Base-by-base conservation (phyloP, 2,113 vertebrate species). In the Cyanistes caeruleus region DNA sequence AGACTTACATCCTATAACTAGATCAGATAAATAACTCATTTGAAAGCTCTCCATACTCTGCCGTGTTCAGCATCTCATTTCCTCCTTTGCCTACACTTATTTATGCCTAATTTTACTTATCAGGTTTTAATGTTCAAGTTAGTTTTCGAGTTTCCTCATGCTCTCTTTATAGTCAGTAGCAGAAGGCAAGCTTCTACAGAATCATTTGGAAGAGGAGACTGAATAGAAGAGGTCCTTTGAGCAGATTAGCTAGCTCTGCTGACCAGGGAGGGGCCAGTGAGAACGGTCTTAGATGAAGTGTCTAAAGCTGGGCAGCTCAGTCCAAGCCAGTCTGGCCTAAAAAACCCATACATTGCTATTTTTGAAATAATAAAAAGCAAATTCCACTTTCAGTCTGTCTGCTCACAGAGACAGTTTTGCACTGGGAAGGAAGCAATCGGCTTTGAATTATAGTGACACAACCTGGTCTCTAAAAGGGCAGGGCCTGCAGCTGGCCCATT, bases 361-460 rank as follows among this genome's bases (percentile, higher is more conserved):
- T 84, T 90, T 84, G 17, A 60, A 90, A 95, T 72, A 93, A 93
- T 19, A 69, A 87, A 93, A 91, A 43, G 49, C 49, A 77, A 69
- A 94, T 74, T 93, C 84, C 10, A 19, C 56, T 96, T 94, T 79
- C 35, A 67, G 11, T 49, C 35, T 91, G 31, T 82, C 84, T 87
- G 10, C 51, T 94, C 44, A 70, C 56, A 85, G 48, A 94, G 22
- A 56, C 1, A 69, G 28, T 63, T 84, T 93, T 48, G 43, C 33
- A 52, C 27, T 41, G 28, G 53, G 59, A 94, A 98, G 52, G 78
- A 94, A 88, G 65, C 59, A 88, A 87, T 30, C 93, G 33, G 75
- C 65, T 94, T 88, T 63, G 43, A 88, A 70, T 93, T 91, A 60
- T 15, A 93, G 35, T 7, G n/a, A 94, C 95, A 94, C 88, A 95